Conservation (phyloP, 2,113 vertebrate species). For the Actenoides hombroni region DNA sequence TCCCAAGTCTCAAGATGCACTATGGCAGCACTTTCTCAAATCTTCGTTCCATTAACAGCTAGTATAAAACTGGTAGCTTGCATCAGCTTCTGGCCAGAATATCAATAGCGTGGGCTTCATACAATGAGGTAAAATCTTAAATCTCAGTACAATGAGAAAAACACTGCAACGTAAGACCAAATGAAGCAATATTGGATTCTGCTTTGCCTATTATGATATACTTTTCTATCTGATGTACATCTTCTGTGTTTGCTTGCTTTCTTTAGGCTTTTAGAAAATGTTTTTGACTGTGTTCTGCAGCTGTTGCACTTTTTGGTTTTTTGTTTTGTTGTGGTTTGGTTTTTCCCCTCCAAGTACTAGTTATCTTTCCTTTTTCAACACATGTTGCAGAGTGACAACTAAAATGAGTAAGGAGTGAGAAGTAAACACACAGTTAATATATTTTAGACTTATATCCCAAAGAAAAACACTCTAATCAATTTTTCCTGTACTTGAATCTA, state of each 20-base stretch:
- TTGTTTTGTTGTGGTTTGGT: not conserved
- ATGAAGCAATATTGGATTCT: not conserved
- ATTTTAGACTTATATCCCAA: not conserved
- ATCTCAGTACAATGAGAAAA: not conserved
- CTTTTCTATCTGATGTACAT: not conserved
- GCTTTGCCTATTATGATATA: not conserved
- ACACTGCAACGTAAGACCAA: not conserved
- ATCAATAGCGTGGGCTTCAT: not conserved
- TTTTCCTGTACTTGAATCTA: not conserved
- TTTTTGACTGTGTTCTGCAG: not conserved
- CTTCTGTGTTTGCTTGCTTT: conserved; percentile 23
- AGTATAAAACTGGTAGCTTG: not conserved
- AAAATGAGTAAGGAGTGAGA: not conserved
- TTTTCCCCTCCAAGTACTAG: not conserved
- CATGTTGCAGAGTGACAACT: not conserved
- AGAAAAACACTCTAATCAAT: not conserved
- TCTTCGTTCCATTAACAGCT: not conserved
- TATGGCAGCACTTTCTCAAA: too few species aligned
- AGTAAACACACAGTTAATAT: not conserved
- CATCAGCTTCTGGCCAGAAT: not conserved
- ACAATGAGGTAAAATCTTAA: conserved; percentile 1
- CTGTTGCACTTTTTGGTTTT: not conserved
- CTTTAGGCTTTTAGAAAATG: not conserved
- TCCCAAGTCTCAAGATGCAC: not conserved
- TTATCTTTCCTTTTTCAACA: not conserved